These are phyloP conservation scores for Palythoa grandiflora DNA, from an alignment of 92 coral and sea anemone genomes.

Conservation along the genomic window DNA sequence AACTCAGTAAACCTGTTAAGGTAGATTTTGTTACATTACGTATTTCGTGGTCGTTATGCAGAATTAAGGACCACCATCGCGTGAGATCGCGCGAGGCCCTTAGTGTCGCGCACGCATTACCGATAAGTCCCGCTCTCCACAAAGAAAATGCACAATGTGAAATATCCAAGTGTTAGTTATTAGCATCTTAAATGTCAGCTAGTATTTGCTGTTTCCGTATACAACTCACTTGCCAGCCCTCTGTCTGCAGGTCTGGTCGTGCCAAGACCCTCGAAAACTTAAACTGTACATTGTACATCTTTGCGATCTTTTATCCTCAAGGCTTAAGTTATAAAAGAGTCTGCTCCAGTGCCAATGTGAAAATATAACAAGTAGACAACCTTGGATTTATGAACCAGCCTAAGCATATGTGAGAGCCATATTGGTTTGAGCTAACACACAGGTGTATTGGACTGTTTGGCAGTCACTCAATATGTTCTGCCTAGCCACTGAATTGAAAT, in stretches of 20 bases:
- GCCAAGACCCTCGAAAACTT: background rate
- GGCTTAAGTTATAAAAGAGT: background rate
- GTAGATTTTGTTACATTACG: background rate
- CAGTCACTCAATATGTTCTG: background rate
- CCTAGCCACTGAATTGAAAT: slow-evolving; percentile 10
- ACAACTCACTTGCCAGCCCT: background rate
- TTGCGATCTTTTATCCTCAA: background rate
- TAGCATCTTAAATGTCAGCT: background rate
- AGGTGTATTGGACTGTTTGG: slow-evolving; percentile 42
- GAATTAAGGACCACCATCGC: background rate
- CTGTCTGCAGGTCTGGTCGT: background rate
- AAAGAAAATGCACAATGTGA: background rate
- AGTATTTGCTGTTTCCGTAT: background rate
- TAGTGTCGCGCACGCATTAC: background rate
- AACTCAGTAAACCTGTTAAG: background rate
- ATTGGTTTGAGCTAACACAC: background rate
- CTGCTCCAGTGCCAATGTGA: background rate
- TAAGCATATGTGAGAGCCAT: slow-evolving; percentile 14
- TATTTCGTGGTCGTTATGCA: background rate
- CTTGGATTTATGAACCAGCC: background rate
- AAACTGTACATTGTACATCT: background rate
- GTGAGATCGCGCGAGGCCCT: background rate
- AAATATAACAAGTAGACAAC: background rate
- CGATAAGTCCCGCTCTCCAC: background rate
- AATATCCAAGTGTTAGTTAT: background rate